Evolutionary conservation across 30 jellyfish, hydroid and myxozoan species (phyloP), one percentile per base, ranked within the genome.

Genomic region (Rhopilema esculentum): DNA sequence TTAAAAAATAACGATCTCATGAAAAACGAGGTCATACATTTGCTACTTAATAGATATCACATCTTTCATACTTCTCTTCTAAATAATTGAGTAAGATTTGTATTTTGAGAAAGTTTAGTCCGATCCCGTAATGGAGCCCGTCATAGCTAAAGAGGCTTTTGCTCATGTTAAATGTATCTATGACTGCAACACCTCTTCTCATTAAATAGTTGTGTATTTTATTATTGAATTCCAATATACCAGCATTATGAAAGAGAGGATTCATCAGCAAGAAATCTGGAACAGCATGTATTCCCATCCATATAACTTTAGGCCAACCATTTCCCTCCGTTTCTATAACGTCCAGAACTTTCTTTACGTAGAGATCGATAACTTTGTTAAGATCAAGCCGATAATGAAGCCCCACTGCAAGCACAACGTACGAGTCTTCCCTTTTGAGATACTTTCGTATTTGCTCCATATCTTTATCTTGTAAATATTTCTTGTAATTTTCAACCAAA

Each of bases 81-180:
- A 94, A 66, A 65, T 77, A 57, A 63, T 94, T 87, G 16, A 94
- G 72, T 26, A 94, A 17, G 15, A 89, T 40, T 1, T 94, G 94
- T 29, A 83, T 83, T 80, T 94, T 94, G 18, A 89, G 72, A 27
- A 49, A 68, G 64, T 94, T 94, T n/a, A 91, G 71, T 15, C 99
- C 99, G 0, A 88, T 28, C 69, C 99, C 99, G 49, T 94, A 81
- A 81, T 94, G 99, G 20, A 97, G 89, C 4, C 99, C 99, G 67
- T 94, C 99, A 61, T 89, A 94, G 73, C 99, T 94, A 24, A 68
- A 65, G 26, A 94, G 67, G 31, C 67, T 77, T 28, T 52, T 69
- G 31, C 95, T 89, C 94, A 86, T 64, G 32, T 84, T 85, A 66
- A 89, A 89, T 0, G 99, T 89, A 6, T 89, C 93, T 16, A 94